Conservation (phyloP, 2,888 invertebrate species). For the Acanthosepion lycidas region DNA sequence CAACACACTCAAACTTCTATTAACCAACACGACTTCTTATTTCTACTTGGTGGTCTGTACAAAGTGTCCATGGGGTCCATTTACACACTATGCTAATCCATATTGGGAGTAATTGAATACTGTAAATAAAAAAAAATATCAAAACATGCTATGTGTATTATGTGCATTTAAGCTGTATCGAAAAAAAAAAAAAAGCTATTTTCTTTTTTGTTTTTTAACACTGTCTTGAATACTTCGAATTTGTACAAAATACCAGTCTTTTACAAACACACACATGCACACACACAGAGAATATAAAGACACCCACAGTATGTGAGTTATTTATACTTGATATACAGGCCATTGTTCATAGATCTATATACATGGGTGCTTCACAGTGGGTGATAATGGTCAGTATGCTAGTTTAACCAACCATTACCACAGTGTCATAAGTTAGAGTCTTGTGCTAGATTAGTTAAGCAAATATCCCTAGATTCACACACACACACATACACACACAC, state of each 20-base stretch:
- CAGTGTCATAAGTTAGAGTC: neutral
- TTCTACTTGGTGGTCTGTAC: neutral
- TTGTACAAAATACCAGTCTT: neutral
- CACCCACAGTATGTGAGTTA: neutral
- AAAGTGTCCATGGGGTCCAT: slow-evolving; percentile 8
- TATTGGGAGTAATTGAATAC: neutral
- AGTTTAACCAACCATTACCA: neutral
- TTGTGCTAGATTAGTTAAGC: neutral
- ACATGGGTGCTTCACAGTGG: neutral
- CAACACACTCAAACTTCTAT: neutral
- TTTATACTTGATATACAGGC: neutral
- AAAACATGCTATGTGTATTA: slow-evolving; percentile 24
- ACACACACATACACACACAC: neutral
- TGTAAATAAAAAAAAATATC: neutral
- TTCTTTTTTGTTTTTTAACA: neutral
- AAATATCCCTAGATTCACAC: neutral
- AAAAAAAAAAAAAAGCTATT: slow-evolving; percentile 15
- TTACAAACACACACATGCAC: neutral
- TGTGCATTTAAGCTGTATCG: neutral
- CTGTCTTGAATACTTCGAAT: neutral
- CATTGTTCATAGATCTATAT: neutral
- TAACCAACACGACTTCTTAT: neutral
- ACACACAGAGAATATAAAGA: neutral
- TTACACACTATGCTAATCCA: neutral
- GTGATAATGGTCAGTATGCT: neutral